Evolutionary conservation across 2,888 invertebrate species (phyloP).

Genomic region (Caenorhabditis parvicauda): DNA sequence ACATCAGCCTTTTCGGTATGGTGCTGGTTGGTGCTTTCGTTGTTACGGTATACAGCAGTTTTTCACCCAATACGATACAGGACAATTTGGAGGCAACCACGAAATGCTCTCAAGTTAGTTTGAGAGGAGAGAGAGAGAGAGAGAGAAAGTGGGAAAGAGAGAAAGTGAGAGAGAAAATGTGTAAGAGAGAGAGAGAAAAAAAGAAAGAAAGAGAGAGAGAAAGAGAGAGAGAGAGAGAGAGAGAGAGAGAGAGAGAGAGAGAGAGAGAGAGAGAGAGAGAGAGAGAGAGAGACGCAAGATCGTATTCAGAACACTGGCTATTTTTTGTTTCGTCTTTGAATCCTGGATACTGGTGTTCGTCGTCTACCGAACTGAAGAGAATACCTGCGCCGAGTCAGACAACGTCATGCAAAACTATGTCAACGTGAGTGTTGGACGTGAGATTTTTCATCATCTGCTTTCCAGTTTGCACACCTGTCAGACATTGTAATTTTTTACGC

Average conservation of each 20-base stretch:
- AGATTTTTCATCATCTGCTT: constrained; percentile 9
- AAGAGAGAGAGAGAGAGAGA: too few species aligned
- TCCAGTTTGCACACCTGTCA: constrained; percentile 48
- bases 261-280: too few species aligned
- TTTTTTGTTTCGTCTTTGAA: constrained; percentile 35
- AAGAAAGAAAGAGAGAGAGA: neutral
- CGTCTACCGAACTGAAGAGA: constrained; percentile 38
- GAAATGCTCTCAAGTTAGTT: constrained; percentile 47
- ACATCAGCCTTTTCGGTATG: constrained; percentile 60
- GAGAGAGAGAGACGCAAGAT: neutral
- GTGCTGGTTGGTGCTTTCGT: constrained; percentile 57
- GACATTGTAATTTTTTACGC: constrained; percentile 56
- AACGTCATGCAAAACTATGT: constrained; percentile 17
- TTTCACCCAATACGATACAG: constrained; percentile 57
- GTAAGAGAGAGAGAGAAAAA: too few species aligned
- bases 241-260: neutral
- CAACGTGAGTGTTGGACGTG: neutral
- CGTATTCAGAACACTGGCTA: constrained; percentile 33
- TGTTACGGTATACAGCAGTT: constrained; percentile 54
- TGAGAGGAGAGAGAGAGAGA: neutral
- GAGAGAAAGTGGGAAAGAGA: too few species aligned
- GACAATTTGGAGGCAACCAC: constrained; percentile 57
- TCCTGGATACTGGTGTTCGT: constrained; percentile 50
- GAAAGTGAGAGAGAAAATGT: neutral
- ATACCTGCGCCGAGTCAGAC: constrained; percentile 15